Conservation (phyloP, 2,797 vertebrate species). For the Coccyzus lansbergi region DNA sequence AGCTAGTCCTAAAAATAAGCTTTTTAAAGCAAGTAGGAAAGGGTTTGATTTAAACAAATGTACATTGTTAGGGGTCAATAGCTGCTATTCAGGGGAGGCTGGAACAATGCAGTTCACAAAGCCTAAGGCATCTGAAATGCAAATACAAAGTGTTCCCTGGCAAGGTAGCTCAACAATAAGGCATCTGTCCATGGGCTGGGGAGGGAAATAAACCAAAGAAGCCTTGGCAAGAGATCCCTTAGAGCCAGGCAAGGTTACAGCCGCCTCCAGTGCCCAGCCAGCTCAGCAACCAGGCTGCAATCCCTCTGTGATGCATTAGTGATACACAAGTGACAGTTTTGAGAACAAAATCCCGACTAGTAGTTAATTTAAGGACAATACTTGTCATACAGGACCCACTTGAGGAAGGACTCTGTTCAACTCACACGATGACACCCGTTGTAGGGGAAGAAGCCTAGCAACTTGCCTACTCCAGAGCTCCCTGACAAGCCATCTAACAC, state of each 20-base stretch:
- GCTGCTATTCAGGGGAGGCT: slow-evolving; percentile 33
- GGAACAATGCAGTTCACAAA: slow-evolving; percentile 38
- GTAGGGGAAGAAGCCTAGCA: not conserved
- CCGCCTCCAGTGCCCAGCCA: not conserved
- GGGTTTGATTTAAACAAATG: slow-evolving; percentile 42
- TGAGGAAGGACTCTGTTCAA: not conserved
- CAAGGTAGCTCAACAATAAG: slow-evolving; percentile 40
- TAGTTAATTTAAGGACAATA: not conserved
- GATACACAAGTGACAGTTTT: not conserved
- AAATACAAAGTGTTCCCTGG: slow-evolving; percentile 31
- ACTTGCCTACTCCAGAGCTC: not conserved
- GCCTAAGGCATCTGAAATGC: slow-evolving; percentile 26
- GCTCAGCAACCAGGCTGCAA: not conserved
- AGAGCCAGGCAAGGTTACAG: not conserved
- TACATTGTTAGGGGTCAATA: slow-evolving; percentile 52
- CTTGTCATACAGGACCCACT: not conserved
- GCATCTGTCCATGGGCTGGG: not conserved
- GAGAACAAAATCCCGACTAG: not conserved
- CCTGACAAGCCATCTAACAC: not conserved
- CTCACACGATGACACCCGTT: accelerated
- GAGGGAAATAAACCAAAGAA: not conserved
- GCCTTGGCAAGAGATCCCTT: not conserved
- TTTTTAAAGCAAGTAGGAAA: not conserved
- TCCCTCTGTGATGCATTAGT: not conserved
- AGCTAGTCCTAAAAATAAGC: not conserved